Evolutionary conservation across 2,797 vertebrate species (phyloP).

Genomic region (Hephaestus fuliginosus): DNA sequence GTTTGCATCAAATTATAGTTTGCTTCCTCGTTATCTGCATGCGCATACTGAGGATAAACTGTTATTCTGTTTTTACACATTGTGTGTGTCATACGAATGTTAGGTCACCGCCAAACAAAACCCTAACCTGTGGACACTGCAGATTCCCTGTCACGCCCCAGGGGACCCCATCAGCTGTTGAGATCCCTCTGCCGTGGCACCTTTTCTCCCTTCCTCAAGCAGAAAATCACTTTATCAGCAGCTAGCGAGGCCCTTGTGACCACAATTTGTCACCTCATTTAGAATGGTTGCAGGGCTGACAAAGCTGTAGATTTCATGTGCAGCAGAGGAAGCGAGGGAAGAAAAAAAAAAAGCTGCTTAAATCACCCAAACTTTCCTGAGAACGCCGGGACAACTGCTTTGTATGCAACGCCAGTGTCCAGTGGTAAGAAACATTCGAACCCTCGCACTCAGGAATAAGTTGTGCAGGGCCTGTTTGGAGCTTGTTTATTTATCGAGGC

Average conservation of each 20-base stretch:
- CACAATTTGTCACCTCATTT: slow-evolving; percentile 68
- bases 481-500: slow-evolving; percentile 78
- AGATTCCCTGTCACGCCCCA: slow-evolving; percentile 53
- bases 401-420: slow-evolving; percentile 36
- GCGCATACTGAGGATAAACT: neutral
- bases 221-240: slow-evolving; percentile 73
- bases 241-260: slow-evolving; percentile 58
- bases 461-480: slow-evolving; percentile 46
- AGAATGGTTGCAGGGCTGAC: slow-evolving; percentile 55
- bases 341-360: slow-evolving; percentile 24
- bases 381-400: slow-evolving; percentile 24
- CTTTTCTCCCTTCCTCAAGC: slow-evolving; percentile 54
- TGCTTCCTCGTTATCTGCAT: slow-evolving; percentile 11
- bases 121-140: slow-evolving; percentile 46
- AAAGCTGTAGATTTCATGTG: slow-evolving; percentile 52
- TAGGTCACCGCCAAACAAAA: slow-evolving; percentile 52
- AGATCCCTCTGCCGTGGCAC: slow-evolving; percentile 59
- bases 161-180: slow-evolving; percentile 68
- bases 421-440: slow-evolving; percentile 34
- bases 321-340: slow-evolving; percentile 1
- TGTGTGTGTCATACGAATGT: slow-evolving; percentile 15
- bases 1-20: slow-evolving; percentile 2
- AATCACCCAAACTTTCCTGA: slow-evolving; percentile 31
- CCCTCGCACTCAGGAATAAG: slow-evolving; percentile 38
- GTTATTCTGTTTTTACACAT: slow-evolving; percentile 1